These are phyloP conservation scores for Diceros bicornis DNA, from an alignment of 2,797 vertebrate genomes.

Conservation along the genomic window DNA sequence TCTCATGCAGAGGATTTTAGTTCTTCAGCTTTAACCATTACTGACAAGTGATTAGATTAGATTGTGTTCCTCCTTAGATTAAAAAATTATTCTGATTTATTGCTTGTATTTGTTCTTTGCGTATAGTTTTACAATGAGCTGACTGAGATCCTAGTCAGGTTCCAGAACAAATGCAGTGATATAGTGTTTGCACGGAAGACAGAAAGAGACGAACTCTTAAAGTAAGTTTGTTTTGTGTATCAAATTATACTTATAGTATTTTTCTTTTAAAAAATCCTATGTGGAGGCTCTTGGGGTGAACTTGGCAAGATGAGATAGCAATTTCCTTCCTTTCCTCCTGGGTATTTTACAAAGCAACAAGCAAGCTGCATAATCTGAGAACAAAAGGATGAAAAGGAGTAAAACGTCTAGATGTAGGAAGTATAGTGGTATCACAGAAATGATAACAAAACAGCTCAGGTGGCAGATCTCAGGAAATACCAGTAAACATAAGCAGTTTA, in stretches of 20 bases:
- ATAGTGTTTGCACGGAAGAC: constrained; percentile 99
- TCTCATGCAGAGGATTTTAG: background rate
- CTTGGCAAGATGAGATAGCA: background rate
- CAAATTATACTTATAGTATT: background rate
- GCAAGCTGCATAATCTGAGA: background rate
- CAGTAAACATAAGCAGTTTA: background rate
- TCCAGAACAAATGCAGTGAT: constrained; percentile 99
- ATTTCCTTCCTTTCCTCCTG: background rate
- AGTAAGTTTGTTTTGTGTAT: constrained; percentile 90
- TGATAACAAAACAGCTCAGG: background rate
- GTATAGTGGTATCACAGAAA: background rate
- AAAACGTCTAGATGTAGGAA: background rate
- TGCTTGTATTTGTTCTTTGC: constrained; percentile 69
- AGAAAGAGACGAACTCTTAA: constrained; percentile 98
- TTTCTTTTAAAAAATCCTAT: background rate
- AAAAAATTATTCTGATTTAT: constrained; percentile 12
- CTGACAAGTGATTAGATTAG: constrained; percentile 20
- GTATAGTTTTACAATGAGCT: constrained; percentile 98
- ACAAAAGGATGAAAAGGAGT: background rate
- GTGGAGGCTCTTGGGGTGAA: background rate
- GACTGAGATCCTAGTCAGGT: constrained; percentile 98
- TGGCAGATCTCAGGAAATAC: background rate
- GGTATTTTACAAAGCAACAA: constrained; percentile 10
- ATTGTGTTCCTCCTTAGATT: constrained; percentile 25
- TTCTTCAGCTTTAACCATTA: background rate